Evolutionary conservation across 2,888 invertebrate genomes (phyloP).

Genomic region (Eupsilia transversa): DNA sequence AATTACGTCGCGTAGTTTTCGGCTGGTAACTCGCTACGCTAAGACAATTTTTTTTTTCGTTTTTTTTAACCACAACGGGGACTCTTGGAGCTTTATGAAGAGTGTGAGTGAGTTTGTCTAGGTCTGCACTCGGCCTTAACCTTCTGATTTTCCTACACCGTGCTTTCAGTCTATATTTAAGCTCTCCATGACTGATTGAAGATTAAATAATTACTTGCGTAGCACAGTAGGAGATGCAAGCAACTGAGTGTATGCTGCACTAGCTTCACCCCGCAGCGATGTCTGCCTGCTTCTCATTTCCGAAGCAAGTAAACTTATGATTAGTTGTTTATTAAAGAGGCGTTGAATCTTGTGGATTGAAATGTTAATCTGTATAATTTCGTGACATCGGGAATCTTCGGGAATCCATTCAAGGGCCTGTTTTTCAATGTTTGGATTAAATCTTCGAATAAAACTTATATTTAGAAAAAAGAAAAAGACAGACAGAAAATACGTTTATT

Average conservation of each 20-base stretch:
- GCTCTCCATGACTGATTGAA: conserved; percentile 61
- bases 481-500: too few species aligned
- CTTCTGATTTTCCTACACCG: conserved; percentile 36
- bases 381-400: not conserved
- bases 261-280: conserved; percentile 33
- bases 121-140: not conserved
- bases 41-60: too few species aligned
- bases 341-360: not conserved
- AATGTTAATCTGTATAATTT: conserved; percentile 13
- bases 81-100: not conserved
- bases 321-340: conserved; percentile 7
- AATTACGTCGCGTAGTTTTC: not conserved
- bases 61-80: too few species aligned
- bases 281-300: conserved; percentile 26
- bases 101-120: not conserved
- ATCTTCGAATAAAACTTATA: not conserved
- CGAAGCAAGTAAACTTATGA: conserved; percentile 11
- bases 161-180: conserved; percentile 49
- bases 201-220: conserved; percentile 65
- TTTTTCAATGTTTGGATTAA: not conserved
- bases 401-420: not conserved
- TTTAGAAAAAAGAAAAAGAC: too few species aligned
- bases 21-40: not conserved
- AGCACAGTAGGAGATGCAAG: conserved; percentile 53
- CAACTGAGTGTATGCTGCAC: conserved; percentile 32